Evolutionary conservation across 2,888 invertebrate species (phyloP), one percentile per base, ranked within the genome.

Genomic region (Agrochola litura): DNA sequence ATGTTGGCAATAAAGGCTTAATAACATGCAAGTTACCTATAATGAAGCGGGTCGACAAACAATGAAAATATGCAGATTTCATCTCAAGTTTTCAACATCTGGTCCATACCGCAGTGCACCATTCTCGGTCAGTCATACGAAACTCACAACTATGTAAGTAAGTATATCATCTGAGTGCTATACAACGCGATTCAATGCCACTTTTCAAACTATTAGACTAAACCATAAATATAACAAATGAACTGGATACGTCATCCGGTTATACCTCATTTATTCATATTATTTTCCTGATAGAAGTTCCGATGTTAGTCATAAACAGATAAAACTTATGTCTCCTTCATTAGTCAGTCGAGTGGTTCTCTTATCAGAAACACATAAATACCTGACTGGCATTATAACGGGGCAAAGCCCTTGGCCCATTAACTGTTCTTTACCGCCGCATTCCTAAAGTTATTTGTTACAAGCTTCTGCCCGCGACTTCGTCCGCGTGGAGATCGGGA

Each of bases 371-470:
- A 87, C 87, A 73, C 89, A 83, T 89, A 88, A 88, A 87, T 90
- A 89, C 88, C 89, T 89, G 86, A 85, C 83, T 87, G 79, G 85
- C 88, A 83, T 89, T 85, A 88, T 90, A 92, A 91, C 90, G 90
- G 91, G 85, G 84, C 90, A 90, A 89, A 92, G 92, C 90, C 92
- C 92, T 92, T 91, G 89, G 86, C 86, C 91, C 90, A 92, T 93
- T 93, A 92, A 88, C 84, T 83, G 81, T 77, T 88, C 77, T 79
- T 84, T 79, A 83, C 73, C 73, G 79, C 72, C 81, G 84, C 90
- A 92, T 91, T 91, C 92, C 90, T 79, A 87, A 87, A 84, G 84
- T 78, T 81, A 78, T 86, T 84, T 77, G 75, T 86, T 83, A n/a
- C 52, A 54, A n/a, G 54, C 6, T 19, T 16, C 19, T n/a, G 10